Base-by-base conservation (phyloP, 2,888 invertebrate species). In the Notodonta ziczac region DNA sequence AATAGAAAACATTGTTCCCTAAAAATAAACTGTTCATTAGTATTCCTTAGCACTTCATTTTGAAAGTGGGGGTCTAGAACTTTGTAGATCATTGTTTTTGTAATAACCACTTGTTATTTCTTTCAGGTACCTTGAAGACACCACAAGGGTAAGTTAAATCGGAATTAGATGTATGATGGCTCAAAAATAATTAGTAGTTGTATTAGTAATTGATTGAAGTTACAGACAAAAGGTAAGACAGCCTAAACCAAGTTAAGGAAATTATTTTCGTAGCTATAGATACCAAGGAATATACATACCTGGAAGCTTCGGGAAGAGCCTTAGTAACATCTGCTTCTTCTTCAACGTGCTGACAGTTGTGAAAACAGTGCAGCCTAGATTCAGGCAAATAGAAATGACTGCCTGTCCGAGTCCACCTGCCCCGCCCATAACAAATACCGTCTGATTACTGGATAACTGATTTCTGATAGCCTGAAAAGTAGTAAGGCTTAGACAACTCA, bases 401-500 rank as follows among this genome's bases (percentile, higher is more conserved):
- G 81, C 80, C 66, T 81, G 80, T 5, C 80, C 80, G 13, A 80
- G 53, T 0, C 77, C 80, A 0, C 78, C 80, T 6, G 74, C 64
- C 6, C 78, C 80, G 2, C 75, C 78, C 5, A 72, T 70, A 1
- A 81, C 65, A 2, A 77, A 62, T 5, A 81, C 56, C 3, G 46
- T 61, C 46, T 57, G 52, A 9, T 56, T 57, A 24, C 14, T 51
- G 2, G 32, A 10, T 14, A 79, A 32, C 12, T 65, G 53, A 24
- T 16, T 56, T 65, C 66, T 80, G 0, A 71, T 65, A n/a, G 57
- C 58, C 83, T 84, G 66, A 0, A 68, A 72, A 40, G 24, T 24
- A 2, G 1, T 24, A 24, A 24, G 1, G 24, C 24, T 24, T 24
- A 24, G 2, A 24, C 24, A 24, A 24, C 24, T 24, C 1, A 24